phyloP scores from a whole-genome alignment of 2,888 invertebrate genomes.

The Cheilosia vulpina region DNA sequence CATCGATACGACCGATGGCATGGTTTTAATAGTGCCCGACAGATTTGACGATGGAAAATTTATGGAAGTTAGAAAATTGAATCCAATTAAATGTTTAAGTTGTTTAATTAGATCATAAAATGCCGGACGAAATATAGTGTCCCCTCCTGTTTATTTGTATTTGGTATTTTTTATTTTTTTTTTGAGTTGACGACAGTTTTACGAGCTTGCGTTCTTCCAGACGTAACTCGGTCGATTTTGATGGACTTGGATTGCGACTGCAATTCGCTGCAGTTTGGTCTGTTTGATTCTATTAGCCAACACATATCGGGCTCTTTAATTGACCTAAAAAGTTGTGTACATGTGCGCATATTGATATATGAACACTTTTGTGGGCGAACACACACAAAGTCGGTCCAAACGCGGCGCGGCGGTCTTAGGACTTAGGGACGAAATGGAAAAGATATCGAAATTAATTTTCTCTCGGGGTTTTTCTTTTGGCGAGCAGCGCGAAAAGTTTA shows the following conservation, averaged over 20 bases:
- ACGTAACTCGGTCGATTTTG: slow-evolving; percentile 10
- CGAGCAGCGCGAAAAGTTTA: slow-evolving; percentile 66
- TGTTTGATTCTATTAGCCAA: too few species aligned
- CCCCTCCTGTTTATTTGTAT: neutral
- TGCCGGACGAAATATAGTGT: neutral
- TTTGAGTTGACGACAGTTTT: slow-evolving; percentile 13
- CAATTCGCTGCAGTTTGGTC: slow-evolving; percentile 10
- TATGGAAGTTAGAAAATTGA: slow-evolving; percentile 63
- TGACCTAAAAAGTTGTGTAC: too few species aligned
- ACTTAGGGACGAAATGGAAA: slow-evolving; percentile 19
- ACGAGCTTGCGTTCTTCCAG: slow-evolving; percentile 12
- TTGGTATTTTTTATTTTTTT: neutral
- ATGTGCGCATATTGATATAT: too few species aligned
- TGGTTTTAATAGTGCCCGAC: slow-evolving; percentile 9
- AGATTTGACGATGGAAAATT: slow-evolving; percentile 56
- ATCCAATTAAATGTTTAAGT: slow-evolving; percentile 64
- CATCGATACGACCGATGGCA: slow-evolving; percentile 24
- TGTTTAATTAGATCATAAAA: slow-evolving; percentile 67
- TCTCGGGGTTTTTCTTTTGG: slow-evolving; percentile 61
- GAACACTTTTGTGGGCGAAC: too few species aligned
- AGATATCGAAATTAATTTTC: slow-evolving; percentile 66
- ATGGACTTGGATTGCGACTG: slow-evolving; percentile 10
- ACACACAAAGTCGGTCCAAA: too few species aligned
- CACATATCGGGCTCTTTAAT: too few species aligned
- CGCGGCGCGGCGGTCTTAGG: neutral